Base-by-base conservation (phyloP, 92 coral and sea anemone species). In the Isaurus tuberculatus region DNA sequence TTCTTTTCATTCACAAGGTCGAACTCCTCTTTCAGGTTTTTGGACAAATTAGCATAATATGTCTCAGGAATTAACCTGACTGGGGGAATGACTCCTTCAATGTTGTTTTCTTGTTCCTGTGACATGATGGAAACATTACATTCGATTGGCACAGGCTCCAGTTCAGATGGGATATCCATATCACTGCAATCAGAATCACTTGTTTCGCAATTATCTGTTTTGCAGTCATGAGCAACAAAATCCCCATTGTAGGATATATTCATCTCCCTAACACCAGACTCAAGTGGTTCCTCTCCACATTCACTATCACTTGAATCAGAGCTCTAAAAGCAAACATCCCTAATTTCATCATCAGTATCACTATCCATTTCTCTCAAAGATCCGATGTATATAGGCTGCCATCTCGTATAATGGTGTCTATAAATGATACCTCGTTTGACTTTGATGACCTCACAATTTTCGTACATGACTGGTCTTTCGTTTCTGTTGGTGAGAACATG, bases 1-100 rank as follows among this genome's bases (percentile, higher is more conserved):
- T 84, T 84, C 30, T 72, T 84, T 32, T 84, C 87, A 70, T 83
- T 72, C 31, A 83, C 87, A 48, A 83, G 70, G 28, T 37, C 40
- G 8, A 83, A 44, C 32, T 83, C 80, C 32, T 51, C 49, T 22
- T 71, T 67, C 22, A 83, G 71, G 44, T 71, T 25, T 25, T 55
- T 71, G 28, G 83, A 44, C 77, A 57, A 31, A 32, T 5, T 32
- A 19, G 43, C 32, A 31, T 17, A 32, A 17, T 79, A 79, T 32
- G 51, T 63, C 27, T 58, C 70, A 16, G 84, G 32, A 79, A 79
- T 33, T 63, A 79, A 63, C 48, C 84, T 29, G 34, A 57, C 57
- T 31, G 84, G 48, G 2, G 84, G 83, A 78, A 29, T 78, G 70
- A 2, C 70, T 78, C 83, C 83, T 58, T 78, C 72, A 29, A 55